Evolutionary conservation across 92 coral and sea anemone genomes (phyloP).

Genomic region (Diadumene lineata): DNA sequence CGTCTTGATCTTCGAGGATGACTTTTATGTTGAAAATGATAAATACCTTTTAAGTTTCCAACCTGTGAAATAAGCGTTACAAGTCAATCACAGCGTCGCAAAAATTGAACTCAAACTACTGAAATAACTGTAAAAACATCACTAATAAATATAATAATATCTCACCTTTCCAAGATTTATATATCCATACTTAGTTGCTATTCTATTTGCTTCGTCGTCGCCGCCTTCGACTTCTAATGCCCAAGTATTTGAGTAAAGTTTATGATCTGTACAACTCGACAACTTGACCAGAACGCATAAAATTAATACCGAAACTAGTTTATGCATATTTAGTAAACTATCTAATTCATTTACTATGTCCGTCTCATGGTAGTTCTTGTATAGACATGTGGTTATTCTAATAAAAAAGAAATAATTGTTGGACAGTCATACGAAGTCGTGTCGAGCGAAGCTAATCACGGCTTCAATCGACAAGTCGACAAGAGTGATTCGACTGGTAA

Average conservation of each 20-base stretch:
- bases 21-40: constrained; percentile 70
- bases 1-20: constrained; percentile 86
- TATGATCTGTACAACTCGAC: constrained; percentile 5
- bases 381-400: not conserved
- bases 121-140: not conserved
- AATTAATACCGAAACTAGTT: not conserved
- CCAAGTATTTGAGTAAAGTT: constrained; percentile 88
- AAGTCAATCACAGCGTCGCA: not conserved
- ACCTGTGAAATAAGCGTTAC: constrained; percentile 39
- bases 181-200: constrained; percentile 73
- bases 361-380: not conserved
- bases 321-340: constrained; percentile 3
- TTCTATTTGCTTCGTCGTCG: constrained; percentile 69
- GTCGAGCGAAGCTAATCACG: no score
- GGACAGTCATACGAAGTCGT: no score
- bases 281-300: constrained; percentile 7
- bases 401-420: not conserved
- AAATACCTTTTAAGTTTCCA: constrained; percentile 88
- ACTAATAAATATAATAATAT: constrained; percentile 7
- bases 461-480: no score
- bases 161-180: constrained; percentile 89
- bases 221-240: constrained; percentile 86
- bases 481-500: not conserved
- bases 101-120: not conserved
- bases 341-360: not conserved